Evolutionary conservation across 1,140 invertebrate species (phyloP).

Genomic region (Brachionus plicatilis): DNA sequence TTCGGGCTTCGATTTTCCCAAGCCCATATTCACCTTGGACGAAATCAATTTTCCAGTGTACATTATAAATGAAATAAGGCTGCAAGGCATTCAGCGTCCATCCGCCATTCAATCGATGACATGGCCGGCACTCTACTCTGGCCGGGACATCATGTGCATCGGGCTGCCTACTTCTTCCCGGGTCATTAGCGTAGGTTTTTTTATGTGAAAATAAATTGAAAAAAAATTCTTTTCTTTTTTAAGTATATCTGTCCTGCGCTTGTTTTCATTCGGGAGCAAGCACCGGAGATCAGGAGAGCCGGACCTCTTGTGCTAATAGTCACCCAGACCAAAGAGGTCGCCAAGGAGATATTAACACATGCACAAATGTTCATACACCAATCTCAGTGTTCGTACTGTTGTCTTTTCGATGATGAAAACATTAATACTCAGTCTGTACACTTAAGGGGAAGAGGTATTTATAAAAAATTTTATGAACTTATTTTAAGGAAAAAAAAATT

Average conservation of each 20-base stretch:
- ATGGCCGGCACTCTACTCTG: constrained; percentile 27
- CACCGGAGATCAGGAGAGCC: not conserved
- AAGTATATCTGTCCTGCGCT: constrained; percentile 32
- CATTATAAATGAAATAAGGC: constrained; percentile 15
- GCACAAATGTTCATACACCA: constrained; percentile 38
- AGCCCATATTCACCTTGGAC: constrained; percentile 31
- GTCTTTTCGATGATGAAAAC: constrained; percentile 34
- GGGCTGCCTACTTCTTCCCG: constrained; percentile 15
- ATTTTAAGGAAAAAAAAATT: too few relatives aligned
- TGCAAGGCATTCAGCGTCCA: constrained; percentile 22
- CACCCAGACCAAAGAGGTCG: constrained; percentile 37
- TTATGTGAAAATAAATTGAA: too few relatives aligned
- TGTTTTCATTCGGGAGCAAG: constrained; percentile 13
- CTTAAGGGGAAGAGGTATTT: not conserved
- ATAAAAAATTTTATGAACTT: too few relatives aligned
- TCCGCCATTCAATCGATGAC: constrained; percentile 29
- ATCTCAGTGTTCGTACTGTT: constrained; percentile 20
- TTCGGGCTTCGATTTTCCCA: constrained; percentile 30
- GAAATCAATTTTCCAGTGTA: constrained; percentile 29
- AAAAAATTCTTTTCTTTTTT: not conserved
- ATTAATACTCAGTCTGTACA: constrained; percentile 31
- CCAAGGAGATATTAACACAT: constrained; percentile 34
- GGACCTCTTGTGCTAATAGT: constrained; percentile 27
- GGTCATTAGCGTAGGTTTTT: constrained; percentile 1
- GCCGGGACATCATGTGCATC: constrained; percentile 28